These are phyloP conservation scores for Morpho deidamia DNA, from an alignment of 2,888 invertebrate species.

Conservation along the genomic window DNA sequence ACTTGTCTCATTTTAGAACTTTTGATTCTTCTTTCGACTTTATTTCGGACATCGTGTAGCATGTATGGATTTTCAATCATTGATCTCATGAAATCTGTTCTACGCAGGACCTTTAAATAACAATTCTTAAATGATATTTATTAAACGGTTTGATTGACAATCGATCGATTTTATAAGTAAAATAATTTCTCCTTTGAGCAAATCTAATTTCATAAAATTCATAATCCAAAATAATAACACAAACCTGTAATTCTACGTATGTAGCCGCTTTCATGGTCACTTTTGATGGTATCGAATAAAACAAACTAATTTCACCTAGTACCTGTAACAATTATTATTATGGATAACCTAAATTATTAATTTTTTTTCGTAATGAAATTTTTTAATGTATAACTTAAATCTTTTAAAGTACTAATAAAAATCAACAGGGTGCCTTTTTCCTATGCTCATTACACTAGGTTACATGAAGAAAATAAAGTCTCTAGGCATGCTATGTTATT, in stretches of 20 bases:
- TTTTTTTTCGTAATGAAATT: too few relatives aligned
- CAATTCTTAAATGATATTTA: not conserved
- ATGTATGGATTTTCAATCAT: conserved; percentile 54
- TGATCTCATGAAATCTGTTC: conserved; percentile 63
- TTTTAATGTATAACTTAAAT: too few relatives aligned
- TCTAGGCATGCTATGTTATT: too few relatives aligned
- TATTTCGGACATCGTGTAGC: conserved; percentile 41
- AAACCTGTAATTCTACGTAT: conserved; percentile 67
- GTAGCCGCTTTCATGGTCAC: conserved; percentile 69
- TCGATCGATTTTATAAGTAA: too few relatives aligned
- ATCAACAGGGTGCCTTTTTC: too few relatives aligned
- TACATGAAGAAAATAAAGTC: too few relatives aligned
- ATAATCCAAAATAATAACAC: not conserved
- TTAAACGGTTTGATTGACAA: not conserved
- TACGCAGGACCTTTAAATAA: conserved; percentile 45
- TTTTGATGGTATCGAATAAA: conserved; percentile 68
- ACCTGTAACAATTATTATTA: conserved; percentile 41
- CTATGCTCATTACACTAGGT: too few relatives aligned
- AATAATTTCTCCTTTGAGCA: too few relatives aligned
- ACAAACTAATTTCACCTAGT: conserved; percentile 62
- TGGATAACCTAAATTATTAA: too few relatives aligned
- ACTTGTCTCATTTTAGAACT: conserved; percentile 48
- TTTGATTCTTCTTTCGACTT: conserved; percentile 41
- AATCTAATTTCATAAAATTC: too few relatives aligned
- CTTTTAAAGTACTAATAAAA: too few relatives aligned